Evolutionary conservation across 2,113 vertebrate species (phyloP).

Genomic region (Piliocolobus tephrosceles): DNA sequence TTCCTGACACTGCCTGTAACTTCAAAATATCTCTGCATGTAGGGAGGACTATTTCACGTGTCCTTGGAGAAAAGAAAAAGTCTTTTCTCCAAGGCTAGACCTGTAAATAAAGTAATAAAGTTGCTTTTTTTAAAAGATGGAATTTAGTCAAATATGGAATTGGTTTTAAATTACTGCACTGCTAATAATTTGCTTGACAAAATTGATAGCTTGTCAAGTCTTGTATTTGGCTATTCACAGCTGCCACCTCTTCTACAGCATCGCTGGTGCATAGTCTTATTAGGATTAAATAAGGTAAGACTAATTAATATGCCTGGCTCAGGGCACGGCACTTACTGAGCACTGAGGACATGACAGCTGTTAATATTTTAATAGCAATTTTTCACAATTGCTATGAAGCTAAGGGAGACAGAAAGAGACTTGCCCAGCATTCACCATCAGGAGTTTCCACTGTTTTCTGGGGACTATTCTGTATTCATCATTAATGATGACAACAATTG

Average conservation of each 20-base stretch:
- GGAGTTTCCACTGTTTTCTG: neutral
- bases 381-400: neutral
- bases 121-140: constrained; percentile 11
- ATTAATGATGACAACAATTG: constrained; percentile 11
- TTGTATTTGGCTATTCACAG: constrained; percentile 61
- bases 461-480: neutral
- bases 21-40: constrained; percentile 43
- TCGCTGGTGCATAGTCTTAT: neutral
- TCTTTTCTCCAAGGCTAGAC: constrained; percentile 8
- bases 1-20: constrained; percentile 5
- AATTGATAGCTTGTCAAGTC: constrained; percentile 59
- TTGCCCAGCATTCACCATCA: neutral
- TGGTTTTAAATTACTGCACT: constrained; percentile 54
- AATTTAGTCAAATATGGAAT: constrained; percentile 64
- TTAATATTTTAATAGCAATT: constrained; percentile 42
- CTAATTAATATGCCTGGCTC: constrained; percentile 30
- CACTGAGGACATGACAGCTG: neutral
- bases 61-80: too few species aligned
- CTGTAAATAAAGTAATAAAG: constrained; percentile 60
- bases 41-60: constrained; percentile 41
- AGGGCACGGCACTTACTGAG: neutral
- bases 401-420: neutral
- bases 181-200: constrained; percentile 64
- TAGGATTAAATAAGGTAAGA: constrained; percentile 39
- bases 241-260: constrained; percentile 22